phyloP scores from a whole-genome alignment of 2,113 vertebrate species.

The Kobus ellipsiprymnus region DNA sequence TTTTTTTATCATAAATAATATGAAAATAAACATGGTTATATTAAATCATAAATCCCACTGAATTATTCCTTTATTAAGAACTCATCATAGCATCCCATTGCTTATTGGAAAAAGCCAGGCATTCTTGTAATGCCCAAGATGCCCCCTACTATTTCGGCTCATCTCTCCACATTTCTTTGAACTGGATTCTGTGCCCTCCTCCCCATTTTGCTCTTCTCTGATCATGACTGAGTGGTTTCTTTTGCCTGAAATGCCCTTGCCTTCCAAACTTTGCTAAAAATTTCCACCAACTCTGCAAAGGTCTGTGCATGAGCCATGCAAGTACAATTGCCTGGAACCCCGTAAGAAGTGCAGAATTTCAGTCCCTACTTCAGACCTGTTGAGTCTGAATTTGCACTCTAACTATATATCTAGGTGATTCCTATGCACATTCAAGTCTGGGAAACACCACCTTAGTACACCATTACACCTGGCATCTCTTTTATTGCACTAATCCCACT shows the following conservation, averaged over 20 bases:
- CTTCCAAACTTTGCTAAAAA: neutral
- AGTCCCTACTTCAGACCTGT: neutral
- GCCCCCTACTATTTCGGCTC: neutral
- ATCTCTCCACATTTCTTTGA: neutral
- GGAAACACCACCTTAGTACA: neutral
- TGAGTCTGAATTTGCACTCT: neutral
- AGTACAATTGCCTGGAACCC: neutral
- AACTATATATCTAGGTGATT: neutral
- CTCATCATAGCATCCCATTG: neutral
- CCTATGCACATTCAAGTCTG: neutral
- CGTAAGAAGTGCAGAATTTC: neutral
- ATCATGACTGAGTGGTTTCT: neutral
- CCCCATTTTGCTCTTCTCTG: neutral
- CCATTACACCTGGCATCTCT: neutral
- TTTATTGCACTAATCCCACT: neutral
- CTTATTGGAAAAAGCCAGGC: neutral
- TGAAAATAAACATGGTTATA: neutral
- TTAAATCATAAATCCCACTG: neutral
- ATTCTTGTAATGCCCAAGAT: neutral
- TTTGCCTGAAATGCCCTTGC: neutral
- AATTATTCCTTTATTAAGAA: neutral
- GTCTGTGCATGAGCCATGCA: neutral
- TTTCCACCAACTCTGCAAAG: neutral
- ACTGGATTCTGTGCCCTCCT: neutral
- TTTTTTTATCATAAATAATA: constrained; percentile 7